Base-by-base conservation (phyloP, 2,888 invertebrate species). In the Alcis repandata region DNA sequence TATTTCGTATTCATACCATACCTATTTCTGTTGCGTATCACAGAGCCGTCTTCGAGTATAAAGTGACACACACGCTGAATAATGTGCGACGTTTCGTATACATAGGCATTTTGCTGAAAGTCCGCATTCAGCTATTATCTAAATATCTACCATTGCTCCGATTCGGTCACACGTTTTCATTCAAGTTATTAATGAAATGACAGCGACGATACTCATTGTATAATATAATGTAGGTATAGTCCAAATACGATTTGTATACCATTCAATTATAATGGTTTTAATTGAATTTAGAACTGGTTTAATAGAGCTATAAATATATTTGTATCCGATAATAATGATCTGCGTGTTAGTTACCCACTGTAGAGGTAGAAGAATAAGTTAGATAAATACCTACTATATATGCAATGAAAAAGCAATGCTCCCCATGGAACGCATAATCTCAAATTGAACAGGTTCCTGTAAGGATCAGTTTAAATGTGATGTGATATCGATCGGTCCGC, bases 401-500 rank as follows among this genome's bases (percentile, higher is more conserved):
- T 20, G 19, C 33, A 45, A 20, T 20, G 19, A 19, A 43, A 33
- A 17, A 43, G 32, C 6, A 56, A 11, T 13, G 20, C 10, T 20
- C 32, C 51, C 27, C 10, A 13, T 33, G 19, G 49, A 49, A 43
- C 15, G n/a, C n/a, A 19, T 53, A 48, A 64, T 49, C 53, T 20
- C 51, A 64, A 59, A 48, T 49, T 63, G 27, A 43, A 46, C 46
- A 53, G 58, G 11, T 59, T 56, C 38, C 22, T 43, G 46, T 27
- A 52, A 57, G 56, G 60, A 65, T 67, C 63, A 61, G 65, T 72
- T 65, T 63, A 69, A 67, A 69, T 63, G 63, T 63, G 67, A 69
- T 68, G 65, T 68, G 59, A 45, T 65, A 73, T 70, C 70, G 69
- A 70, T 59, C 67, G 65, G 19, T 36, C 62, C 33, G 65, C 46